Percentiles rank a stretch among this genome's conserved stretches.
phyloP scores from a whole-genome alignment of 1,140 invertebrate species.

The Mizuhopecten yessoensis region DNA sequence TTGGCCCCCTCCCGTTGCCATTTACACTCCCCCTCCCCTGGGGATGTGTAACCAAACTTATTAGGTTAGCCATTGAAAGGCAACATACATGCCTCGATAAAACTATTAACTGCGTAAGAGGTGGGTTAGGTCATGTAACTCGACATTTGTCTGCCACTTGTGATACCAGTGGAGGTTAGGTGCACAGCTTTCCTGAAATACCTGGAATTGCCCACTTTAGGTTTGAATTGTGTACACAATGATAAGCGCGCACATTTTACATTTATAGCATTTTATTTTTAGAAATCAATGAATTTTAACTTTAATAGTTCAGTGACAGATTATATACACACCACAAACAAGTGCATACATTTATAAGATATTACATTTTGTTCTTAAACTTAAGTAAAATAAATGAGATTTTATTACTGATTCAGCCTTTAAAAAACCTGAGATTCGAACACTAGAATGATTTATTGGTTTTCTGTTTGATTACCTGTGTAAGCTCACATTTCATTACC shows the following conservation, averaged over 20 bases:
- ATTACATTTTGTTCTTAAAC: background rate
- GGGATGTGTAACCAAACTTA: too few relatives aligned
- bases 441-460: background rate
- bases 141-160: background rate
- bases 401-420: background rate
- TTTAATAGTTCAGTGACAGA: background rate
- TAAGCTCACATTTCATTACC: background rate
- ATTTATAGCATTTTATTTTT: constrained; percentile 7
- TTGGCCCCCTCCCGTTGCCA: too few relatives aligned
- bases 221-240: background rate
- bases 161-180: background rate
- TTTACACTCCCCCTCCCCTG: too few relatives aligned
- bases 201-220: background rate
- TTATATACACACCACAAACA: background rate
- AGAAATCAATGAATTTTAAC: background rate
- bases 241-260: background rate
- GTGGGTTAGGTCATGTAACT: too few relatives aligned
- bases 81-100: too few relatives aligned
- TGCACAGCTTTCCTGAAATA: background rate
- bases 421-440: background rate
- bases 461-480: background rate
- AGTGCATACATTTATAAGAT: background rate
- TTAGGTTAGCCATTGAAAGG: too few relatives aligned
- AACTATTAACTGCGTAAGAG: too few relatives aligned
- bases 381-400: constrained; percentile 4